phyloP scores from a whole-genome alignment of 2,113 vertebrate species.

The Albula goreensis region DNA sequence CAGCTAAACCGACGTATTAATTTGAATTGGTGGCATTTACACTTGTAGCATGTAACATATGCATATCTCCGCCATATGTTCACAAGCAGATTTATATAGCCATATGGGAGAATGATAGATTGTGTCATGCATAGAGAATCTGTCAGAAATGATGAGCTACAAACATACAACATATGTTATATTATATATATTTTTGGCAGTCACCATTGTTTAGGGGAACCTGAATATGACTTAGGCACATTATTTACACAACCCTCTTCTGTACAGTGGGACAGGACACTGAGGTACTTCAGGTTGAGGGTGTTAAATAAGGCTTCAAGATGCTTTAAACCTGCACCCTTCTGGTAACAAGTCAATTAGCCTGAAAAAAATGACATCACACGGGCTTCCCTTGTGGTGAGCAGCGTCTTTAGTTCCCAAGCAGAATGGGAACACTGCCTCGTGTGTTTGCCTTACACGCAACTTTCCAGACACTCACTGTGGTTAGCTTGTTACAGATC shows the following conservation, averaged over 20 bases:
- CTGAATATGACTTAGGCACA: not conserved
- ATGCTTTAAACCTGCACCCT: not conserved
- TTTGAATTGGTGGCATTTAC: not conserved
- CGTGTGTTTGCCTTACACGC: slow-evolving; percentile 45
- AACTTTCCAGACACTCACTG: slow-evolving; percentile 51
- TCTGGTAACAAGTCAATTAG: not conserved
- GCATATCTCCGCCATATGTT: not conserved
- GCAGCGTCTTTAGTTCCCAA: not conserved
- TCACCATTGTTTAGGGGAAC: not conserved
- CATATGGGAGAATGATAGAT: not conserved
- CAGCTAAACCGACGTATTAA: no score
- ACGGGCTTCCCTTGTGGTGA: not conserved
- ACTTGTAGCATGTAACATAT: not conserved
- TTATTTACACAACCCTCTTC: not conserved
- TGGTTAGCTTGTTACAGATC: slow-evolving; percentile 64
- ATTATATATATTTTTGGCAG: not conserved
- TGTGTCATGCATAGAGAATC: not conserved
- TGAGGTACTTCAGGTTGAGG: not conserved
- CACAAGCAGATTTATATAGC: not conserved
- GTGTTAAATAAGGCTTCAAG: not conserved
- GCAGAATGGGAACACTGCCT: not conserved
- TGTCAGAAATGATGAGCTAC: not conserved
- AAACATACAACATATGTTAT: not conserved
- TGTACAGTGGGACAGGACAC: not conserved
- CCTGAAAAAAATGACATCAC: not conserved